Conservation (phyloP, 1,140 invertebrate species). For the Zaprionus gabonicus region DNA sequence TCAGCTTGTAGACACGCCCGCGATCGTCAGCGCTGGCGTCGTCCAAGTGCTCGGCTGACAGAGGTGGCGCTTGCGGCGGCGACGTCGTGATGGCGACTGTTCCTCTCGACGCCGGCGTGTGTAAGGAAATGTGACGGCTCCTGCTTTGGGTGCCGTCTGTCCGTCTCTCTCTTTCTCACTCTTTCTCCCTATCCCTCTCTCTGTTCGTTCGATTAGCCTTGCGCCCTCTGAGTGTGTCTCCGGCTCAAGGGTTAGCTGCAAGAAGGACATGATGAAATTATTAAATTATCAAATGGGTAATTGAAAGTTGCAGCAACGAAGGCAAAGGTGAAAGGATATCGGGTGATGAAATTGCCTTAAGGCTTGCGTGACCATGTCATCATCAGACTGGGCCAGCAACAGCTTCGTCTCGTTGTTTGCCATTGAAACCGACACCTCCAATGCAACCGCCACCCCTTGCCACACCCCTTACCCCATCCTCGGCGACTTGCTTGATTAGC, state of each 20-base stretch:
- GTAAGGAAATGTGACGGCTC: constrained; percentile 52
- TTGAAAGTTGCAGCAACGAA: constrained; percentile 3
- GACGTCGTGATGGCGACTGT: constrained; percentile 83
- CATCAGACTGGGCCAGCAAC: not conserved
- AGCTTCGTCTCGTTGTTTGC: constrained; percentile 5
- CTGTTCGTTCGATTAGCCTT: not conserved
- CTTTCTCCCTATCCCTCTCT: not conserved
- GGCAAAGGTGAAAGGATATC: constrained; percentile 15
- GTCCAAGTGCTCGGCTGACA: constrained; percentile 74
- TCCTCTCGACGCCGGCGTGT: constrained; percentile 66
- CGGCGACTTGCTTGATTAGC: constrained; percentile 26
- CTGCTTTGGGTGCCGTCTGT: constrained; percentile 34
- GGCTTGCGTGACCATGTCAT: constrained; percentile 34
- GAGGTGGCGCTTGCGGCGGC: constrained; percentile 70
- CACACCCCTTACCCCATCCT: too few species aligned
- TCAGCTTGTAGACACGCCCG: constrained; percentile 83
- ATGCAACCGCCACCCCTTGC: constrained; percentile 10
- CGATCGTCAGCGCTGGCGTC: constrained; percentile 75
- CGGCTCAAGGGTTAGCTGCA: constrained; percentile 27
- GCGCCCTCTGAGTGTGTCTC: not conserved
- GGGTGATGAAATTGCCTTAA: not conserved
- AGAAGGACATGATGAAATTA: not conserved
- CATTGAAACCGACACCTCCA: constrained; percentile 28
- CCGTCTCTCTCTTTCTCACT: not conserved
- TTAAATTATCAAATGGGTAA: constrained; percentile 11